A percentile compares a stretch with the other conserved stretches of the same genome.
Evolutionary conservation across 2,113 vertebrate genomes (phyloP).

Genomic region (Poeciliopsis prolifica): DNA sequence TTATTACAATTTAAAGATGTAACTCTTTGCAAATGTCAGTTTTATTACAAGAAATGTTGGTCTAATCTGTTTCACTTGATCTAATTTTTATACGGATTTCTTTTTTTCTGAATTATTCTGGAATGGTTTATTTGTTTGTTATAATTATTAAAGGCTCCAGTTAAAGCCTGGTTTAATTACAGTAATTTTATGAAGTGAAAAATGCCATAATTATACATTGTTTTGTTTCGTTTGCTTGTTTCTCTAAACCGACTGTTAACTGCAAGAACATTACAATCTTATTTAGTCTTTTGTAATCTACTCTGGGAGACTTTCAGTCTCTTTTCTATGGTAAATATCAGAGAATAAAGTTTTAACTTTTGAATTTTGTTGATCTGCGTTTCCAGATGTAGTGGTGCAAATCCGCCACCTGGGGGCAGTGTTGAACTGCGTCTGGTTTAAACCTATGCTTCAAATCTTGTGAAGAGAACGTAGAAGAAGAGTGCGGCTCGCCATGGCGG

Average conservation of each 20-base stretch:
- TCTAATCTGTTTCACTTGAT: too few species aligned
- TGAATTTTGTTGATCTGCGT: background rate
- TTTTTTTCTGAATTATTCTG: too few species aligned
- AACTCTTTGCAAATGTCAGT: too few species aligned
- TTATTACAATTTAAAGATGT: too few species aligned
- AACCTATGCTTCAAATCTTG: background rate
- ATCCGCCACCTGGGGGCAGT: slow-evolving; percentile 12
- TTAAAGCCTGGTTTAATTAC: too few species aligned
- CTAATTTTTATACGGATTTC: too few species aligned
- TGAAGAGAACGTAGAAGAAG: slow-evolving; percentile 40
- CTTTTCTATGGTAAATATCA: background rate
- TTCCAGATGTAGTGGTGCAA: background rate
- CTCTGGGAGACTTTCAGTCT: background rate
- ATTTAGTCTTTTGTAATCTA: background rate
- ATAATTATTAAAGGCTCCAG: too few species aligned
- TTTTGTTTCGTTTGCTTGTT: background rate
- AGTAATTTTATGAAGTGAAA: too few species aligned
- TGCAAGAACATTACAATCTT: background rate
- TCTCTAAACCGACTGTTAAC: background rate
- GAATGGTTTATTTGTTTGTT: too few species aligned
- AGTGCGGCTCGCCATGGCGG: slow-evolving; percentile 62
- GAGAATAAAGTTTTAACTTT: too few species aligned
- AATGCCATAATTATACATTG: too few species aligned
- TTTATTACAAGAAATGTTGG: too few species aligned
- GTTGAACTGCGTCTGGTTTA: background rate